Conservation (phyloP, 2,797 vertebrate genomes). For the Bradypodion pumilum region DNA sequence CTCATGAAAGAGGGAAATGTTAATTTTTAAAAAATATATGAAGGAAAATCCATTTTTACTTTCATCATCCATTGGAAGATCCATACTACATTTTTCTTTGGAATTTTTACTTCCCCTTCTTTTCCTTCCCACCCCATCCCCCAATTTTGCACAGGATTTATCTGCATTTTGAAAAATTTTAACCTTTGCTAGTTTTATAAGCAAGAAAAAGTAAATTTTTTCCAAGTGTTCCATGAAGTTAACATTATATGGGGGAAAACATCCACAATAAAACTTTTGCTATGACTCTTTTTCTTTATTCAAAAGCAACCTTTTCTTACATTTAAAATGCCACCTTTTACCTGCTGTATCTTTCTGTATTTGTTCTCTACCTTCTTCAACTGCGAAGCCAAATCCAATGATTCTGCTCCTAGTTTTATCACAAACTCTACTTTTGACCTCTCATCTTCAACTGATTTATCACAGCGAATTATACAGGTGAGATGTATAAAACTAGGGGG, state of each 20-base stretch:
- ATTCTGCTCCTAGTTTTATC: slow-evolving; percentile 74
- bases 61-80: no score
- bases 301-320: slow-evolving; percentile 59
- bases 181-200: background rate
- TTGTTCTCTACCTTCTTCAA: slow-evolving; percentile 65
- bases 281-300: slow-evolving; percentile 54
- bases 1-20: slow-evolving; percentile 7
- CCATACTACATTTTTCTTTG: slow-evolving; percentile 11
- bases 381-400: slow-evolving; percentile 70
- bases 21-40: slow-evolving; percentile 17
- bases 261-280: slow-evolving; percentile 47
- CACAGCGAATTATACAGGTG: slow-evolving; percentile 79
- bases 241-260: slow-evolving; percentile 39
- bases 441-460: slow-evolving; percentile 83
- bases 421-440: slow-evolving; percentile 80
- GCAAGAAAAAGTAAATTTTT: background rate
- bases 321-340: slow-evolving; percentile 62
- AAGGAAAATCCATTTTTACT: slow-evolving; percentile 19
- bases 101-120: background rate
- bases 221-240: background rate
- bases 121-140: background rate
- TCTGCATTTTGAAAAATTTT: background rate
- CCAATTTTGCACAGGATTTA: slow-evolving; percentile 16
- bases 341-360: slow-evolving; percentile 65
- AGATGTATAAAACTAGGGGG: slow-evolving; percentile 78